Evolutionary conservation across 2,888 invertebrate species (phyloP), one percentile per base, ranked within the genome.

Genomic region (Autographa pulchrina): DNA sequence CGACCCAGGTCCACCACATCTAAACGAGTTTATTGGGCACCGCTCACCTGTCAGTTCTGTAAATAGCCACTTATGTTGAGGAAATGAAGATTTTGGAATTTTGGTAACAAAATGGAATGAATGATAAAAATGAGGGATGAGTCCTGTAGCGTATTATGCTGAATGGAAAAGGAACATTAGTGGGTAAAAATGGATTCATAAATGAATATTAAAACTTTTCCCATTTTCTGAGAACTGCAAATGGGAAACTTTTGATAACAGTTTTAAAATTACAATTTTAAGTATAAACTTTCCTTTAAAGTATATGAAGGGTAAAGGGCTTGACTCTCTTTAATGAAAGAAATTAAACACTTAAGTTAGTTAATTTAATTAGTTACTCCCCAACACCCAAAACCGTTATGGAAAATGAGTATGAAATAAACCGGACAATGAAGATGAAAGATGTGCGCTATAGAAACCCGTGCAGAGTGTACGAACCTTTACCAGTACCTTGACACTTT

Each of bases 1-100:
- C 8, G 96, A 96, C 20, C 97, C 97, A 9, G 96, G 96, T 0
- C 96, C 96, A 66, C 96, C 96, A 87, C 98, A 98, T 14, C 96
- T 96, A 94, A 98, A 98, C 11, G 98, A 96, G 91, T 98, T 97
- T 72, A 92, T 90, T 1, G 98, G 97, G 87, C 98, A 97, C 65
- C 96, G 95, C 72, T 96, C 94, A 56, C 96, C 96, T 6, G 90
- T 88, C 62, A 91, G 90, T 60, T 94, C 95, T 94, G 88, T 18
- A 78, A 72, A 75, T 32, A 59, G 38, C 6, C 32, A 31, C 59
- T 65, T 56, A 7, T 20, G 14, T 11, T 3, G 20, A 20, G 3
- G 54, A 18, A 2, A 5, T 25, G 48, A 13, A 8, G 3, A 0
- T 6, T 25, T 2, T 13, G 20, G 25, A 5, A 11, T 20, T 25